phyloP scores from a whole-genome alignment of 2,888 invertebrate genomes.

The Cerastoderma edule region DNA sequence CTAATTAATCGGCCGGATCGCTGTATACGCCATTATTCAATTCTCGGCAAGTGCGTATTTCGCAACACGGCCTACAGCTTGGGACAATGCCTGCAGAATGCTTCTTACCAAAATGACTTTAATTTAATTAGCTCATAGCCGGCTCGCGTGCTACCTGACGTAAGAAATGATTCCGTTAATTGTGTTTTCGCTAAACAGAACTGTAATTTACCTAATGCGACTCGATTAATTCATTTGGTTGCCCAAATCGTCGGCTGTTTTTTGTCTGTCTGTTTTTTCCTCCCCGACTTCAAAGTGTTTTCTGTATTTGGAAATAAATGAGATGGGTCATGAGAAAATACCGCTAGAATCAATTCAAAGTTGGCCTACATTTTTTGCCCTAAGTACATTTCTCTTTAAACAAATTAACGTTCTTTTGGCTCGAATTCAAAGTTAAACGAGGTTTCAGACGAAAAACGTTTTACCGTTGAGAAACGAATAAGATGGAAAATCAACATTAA shows the following conservation, averaged over 20 bases:
- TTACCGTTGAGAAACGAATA: too few relatives aligned
- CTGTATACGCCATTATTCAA: conserved; percentile 43
- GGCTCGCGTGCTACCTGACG: conserved; percentile 13
- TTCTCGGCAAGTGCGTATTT: conserved; percentile 38
- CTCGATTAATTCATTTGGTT: conserved; percentile 16
- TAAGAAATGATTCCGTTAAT: conserved; percentile 12
- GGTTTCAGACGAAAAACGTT: too few relatives aligned
- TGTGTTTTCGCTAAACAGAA: conserved; percentile 13
- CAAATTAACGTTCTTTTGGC: too few relatives aligned
- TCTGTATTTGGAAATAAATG: too few relatives aligned
- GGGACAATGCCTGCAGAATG: neutral
- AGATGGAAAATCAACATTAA: too few relatives aligned
- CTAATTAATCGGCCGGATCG: conserved; percentile 56
- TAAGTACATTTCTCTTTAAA: too few relatives aligned
- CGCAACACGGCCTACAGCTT: neutral
- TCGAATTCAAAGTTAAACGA: too few relatives aligned
- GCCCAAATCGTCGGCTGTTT: conserved; percentile 16
- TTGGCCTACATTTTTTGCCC: too few relatives aligned
- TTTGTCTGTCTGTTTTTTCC: too few relatives aligned
- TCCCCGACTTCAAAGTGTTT: too few relatives aligned
- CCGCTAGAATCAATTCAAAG: too few relatives aligned
- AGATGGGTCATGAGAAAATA: too few relatives aligned
- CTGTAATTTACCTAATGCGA: conserved; percentile 18
- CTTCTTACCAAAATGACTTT: conserved; percentile 25
- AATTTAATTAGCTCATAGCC: conserved; percentile 15